Evolutionary conservation across 1,140 invertebrate genomes (phyloP).

Genomic region (Berghia stephanieae): DNA sequence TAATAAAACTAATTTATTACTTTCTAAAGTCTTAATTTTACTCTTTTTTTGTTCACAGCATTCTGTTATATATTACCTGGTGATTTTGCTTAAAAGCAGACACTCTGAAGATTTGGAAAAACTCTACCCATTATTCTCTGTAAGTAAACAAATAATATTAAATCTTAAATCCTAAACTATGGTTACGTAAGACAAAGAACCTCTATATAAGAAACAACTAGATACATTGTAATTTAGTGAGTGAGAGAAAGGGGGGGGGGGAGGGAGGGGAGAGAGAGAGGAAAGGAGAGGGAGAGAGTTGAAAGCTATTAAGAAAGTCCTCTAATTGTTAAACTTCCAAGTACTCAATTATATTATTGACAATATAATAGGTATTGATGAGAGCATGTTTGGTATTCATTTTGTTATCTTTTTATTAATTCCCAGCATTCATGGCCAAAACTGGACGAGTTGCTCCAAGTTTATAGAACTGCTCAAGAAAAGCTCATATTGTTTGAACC

Average conservation of each 20-base stretch:
- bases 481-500: no score
- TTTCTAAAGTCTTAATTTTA: neutral
- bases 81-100: conserved; percentile 21
- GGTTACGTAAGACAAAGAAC: no score
- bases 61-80: conserved; percentile 24
- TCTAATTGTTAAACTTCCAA: neutral
- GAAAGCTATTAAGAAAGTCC: neutral
- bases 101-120: neutral
- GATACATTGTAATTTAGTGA: no score
- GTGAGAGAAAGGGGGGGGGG: no score
- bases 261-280: no score
- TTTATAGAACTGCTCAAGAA: conserved; percentile 17
- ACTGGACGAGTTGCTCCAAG: neutral
- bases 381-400: neutral
- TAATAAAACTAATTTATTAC: neutral
- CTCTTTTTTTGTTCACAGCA: conserved; percentile 22
- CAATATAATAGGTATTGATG: neutral
- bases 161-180: no score
- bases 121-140: conserved; percentile 31
- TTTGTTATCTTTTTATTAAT: conserved; percentile 1
- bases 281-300: no score
- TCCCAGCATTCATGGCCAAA: conserved; percentile 23
- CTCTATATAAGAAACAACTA: no score
- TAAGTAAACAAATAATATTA: neutral
- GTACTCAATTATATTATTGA: neutral